phyloP scores from a whole-genome alignment of 2,113 vertebrate genomes.

The Labeo catla region DNA sequence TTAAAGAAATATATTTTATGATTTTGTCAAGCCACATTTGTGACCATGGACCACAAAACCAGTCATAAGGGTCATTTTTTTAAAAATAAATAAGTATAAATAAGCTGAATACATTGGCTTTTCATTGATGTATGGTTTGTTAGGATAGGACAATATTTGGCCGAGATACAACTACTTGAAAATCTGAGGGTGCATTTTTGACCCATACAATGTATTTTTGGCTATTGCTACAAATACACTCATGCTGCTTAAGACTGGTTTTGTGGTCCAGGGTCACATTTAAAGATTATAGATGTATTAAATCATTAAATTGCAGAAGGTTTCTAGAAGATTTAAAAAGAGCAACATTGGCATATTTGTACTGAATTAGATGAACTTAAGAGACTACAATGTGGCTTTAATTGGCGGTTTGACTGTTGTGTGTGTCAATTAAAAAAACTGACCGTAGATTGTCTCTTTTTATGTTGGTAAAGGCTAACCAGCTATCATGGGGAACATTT shows the following conservation, averaged over 20 bases:
- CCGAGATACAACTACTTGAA: no score
- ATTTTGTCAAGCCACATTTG: not conserved
- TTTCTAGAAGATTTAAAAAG: not conserved
- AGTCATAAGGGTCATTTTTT: no score
- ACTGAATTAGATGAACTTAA: not conserved
- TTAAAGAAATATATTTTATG: not conserved
- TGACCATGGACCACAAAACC: no score
- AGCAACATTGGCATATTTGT: not conserved
- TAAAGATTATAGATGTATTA: not conserved
- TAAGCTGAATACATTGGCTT: no score
- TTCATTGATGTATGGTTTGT: no score
- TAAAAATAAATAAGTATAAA: no score
- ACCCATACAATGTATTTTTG: no score
- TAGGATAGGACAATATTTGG: no score
- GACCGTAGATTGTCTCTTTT: conserved; percentile 25
- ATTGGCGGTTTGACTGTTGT: not conserved
- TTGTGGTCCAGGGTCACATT: no score
- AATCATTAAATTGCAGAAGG: not conserved
- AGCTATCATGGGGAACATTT: conserved; percentile 88
- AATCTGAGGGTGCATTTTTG: no score
- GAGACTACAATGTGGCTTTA: not conserved
- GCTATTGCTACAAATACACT: no score
- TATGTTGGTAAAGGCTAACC: conserved; percentile 54
- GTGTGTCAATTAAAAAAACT: not conserved
- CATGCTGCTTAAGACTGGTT: not conserved